Conservation (phyloP, 2,797 vertebrate species). For the Bradypodion pumilum region DNA sequence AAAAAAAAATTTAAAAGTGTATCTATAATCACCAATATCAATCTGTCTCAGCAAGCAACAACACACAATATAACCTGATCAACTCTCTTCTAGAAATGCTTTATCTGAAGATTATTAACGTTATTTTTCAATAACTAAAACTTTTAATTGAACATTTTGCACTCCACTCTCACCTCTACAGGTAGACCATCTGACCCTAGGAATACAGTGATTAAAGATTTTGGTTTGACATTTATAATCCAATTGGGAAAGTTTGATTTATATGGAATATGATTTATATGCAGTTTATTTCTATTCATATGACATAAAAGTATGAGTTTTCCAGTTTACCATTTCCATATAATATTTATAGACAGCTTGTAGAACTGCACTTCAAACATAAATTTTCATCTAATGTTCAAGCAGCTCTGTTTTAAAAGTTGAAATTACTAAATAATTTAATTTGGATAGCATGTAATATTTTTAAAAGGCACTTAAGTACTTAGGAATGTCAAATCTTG, state of each 20-base stretch:
- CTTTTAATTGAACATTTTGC: not conserved
- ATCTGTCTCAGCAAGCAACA: no score
- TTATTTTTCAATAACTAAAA: no score
- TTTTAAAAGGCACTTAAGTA: not conserved
- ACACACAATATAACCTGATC: no score
- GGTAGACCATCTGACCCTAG: not conserved
- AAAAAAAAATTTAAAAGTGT: no score
- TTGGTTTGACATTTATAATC: not conserved
- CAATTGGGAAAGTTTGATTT: not conserved
- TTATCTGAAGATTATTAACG: not conserved
- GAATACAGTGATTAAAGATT: not conserved
- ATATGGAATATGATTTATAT: not conserved
- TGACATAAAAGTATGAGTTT: not conserved
- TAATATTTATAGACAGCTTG: not conserved
- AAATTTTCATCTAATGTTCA: not conserved
- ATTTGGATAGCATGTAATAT: not conserved
- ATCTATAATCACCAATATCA: no score
- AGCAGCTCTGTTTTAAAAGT: not conserved
- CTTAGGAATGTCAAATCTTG: not conserved
- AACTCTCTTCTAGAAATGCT: not conserved
- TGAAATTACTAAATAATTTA: not conserved
- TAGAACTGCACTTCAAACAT: not conserved
- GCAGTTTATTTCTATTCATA: not conserved
- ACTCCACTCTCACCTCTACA: not conserved
- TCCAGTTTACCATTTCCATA: not conserved